Evolutionary conservation across 1,140 invertebrate genomes (phyloP).

Genomic region (Aculops lycopersici): DNA sequence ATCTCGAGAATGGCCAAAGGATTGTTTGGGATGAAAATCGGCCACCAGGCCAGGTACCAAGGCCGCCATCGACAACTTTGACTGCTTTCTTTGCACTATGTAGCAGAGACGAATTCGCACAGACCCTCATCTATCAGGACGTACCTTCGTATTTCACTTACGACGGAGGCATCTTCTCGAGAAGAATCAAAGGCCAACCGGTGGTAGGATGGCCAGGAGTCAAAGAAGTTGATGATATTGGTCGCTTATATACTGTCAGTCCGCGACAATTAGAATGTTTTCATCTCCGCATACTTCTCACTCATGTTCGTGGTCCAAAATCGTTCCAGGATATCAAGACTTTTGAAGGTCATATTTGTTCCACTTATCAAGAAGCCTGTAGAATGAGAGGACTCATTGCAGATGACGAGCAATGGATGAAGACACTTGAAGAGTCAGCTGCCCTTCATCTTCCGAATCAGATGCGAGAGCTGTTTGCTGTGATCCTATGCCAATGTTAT

Average conservation of each 20-base stretch:
- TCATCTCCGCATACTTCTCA: constrained; percentile 17
- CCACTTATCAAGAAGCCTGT: neutral
- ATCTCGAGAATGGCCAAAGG: constrained; percentile 18
- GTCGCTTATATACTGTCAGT: neutral
- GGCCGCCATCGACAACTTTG: constrained; percentile 1
- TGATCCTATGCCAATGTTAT: constrained; percentile 16
- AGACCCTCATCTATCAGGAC: constrained; percentile 2
- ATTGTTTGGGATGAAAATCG: constrained; percentile 11
- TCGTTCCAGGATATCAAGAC: constrained; percentile 14
- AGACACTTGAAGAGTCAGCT: constrained; percentile 15
- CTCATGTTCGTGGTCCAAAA: constrained; percentile 16
- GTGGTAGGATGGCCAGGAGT: constrained; percentile 8
- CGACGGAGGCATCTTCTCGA: constrained; percentile 17
- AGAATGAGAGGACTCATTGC: neutral
- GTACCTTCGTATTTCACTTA: constrained; percentile 3
- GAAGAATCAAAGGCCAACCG: constrained; percentile 12
- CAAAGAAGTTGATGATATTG: neutral
- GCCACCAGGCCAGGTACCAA: constrained; percentile 2
- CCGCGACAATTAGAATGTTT: constrained; percentile 14
- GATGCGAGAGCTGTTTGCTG: constrained; percentile 13
- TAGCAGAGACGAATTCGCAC: constrained; percentile 9
- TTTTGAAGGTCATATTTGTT: neutral
- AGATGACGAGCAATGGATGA: neutral
- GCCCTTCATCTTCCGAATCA: constrained; percentile 14
- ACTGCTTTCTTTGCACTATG: constrained; percentile 4